Evolutionary conservation across 1,140 invertebrate genomes (phyloP), one percentile per base, ranked within the genome.

Genomic region (Drosophila paulistorum): DNA sequence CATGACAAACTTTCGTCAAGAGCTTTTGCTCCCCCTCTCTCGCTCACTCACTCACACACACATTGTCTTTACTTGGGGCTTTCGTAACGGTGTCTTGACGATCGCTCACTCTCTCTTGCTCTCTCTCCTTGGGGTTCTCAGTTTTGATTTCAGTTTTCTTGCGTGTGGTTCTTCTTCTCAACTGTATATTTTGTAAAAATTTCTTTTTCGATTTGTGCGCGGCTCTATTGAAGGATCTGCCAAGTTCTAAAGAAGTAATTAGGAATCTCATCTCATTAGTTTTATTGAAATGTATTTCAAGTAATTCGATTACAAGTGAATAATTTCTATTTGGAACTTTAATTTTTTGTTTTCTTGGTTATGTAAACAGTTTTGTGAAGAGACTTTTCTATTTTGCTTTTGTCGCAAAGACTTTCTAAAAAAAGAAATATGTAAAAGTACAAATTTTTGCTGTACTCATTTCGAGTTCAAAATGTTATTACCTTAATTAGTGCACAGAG

Each of bases 281-380:
- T 35, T 59, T 39, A 37, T 20, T 59, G 4, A 59, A 23, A n/a
- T 7, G 33, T 9, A 20, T 20, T 37, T 37, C 6, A 33, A 57
- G 33, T 59, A 14, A 10, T 61, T 37, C 6, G 20, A 23, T 51
- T 51, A 58, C 20, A 6, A 30, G 30, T 30, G 30, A 30, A 30
- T 7, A 7, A 30, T 30, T 30, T 30, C 30, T 7, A 62, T 26
- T 54, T 65, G 64, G 39, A 51, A 65, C 33, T 7, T 30, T 30
- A 7, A 71, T 51, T 37, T 74, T 64, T 41, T 69, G 62, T 75
- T 7, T 30, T 30, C 6, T 30, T 80, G 79, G 72, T 86, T 86
- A 86, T 89, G 84, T 74, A 86, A 86, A 86, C 84, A 79, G 4
- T 69, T 39, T 65, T 48, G 33, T 17, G 61, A 63, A 64, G 65